Percentiles rank a stretch among this genome's conserved stretches.
Evolutionary conservation across 2,113 vertebrate genomes (phyloP).

Genomic region (Nyctibius bracteatus): DNA sequence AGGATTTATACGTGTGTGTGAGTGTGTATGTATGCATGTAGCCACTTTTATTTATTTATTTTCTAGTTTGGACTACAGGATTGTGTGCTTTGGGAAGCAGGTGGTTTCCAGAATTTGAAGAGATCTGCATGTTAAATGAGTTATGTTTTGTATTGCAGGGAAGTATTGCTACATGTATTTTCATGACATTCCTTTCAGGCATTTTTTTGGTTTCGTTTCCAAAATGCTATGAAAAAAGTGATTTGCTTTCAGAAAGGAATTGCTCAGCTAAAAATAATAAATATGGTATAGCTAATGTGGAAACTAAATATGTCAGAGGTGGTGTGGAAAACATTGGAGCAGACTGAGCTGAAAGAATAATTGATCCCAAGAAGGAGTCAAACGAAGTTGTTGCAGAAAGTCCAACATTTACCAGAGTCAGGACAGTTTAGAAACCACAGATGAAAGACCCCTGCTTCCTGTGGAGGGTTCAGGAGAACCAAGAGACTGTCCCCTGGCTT

Average conservation of each 20-base stretch:
- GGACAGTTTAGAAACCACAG: neutral
- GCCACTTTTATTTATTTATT: neutral
- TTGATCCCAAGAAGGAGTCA: neutral
- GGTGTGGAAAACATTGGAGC: constrained; percentile 14
- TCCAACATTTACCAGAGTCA: neutral
- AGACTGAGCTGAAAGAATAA: neutral
- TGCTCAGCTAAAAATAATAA: constrained; percentile 50
- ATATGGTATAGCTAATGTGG: constrained; percentile 7
- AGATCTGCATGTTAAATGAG: neutral
- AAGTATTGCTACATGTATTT: constrained; percentile 7
- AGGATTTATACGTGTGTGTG: neutral
- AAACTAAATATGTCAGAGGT: constrained; percentile 43
- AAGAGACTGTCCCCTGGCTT: neutral
- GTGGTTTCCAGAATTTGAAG: constrained; percentile 28
- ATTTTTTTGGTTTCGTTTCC: neutral
- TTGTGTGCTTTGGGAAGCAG: constrained; percentile 4
- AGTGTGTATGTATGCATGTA: neutral
- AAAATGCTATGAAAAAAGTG: neutral
- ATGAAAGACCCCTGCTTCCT: neutral
- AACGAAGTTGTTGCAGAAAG: neutral
- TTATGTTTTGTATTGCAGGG: neutral
- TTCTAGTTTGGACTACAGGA: neutral
- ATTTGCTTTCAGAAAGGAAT: constrained; percentile 48
- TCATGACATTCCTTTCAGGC: constrained; percentile 13
- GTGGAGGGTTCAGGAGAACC: neutral